Base-by-base conservation (phyloP, 2,113 vertebrate genomes). In the human (Homo sapiens) region DNA sequence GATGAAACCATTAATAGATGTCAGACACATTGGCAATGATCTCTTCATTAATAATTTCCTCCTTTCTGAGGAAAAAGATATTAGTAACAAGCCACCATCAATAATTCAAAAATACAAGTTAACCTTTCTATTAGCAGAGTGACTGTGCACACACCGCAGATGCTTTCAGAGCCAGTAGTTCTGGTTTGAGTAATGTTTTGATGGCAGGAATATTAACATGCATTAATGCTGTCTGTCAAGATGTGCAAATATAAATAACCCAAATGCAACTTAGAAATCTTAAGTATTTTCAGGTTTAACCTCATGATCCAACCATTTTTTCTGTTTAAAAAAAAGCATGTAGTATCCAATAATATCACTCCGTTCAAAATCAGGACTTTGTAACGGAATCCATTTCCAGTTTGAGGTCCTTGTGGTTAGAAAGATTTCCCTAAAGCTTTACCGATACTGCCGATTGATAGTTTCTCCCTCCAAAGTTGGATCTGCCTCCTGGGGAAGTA, bases 1-100 rank as follows among this genome's bases (percentile, higher is more conserved):
- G 68, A 96, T 93, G 94, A 98, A 98, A 98, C 98, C 98, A 98
- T 98, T 98, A 98, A 98, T 98, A 93, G 95, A 98, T 98, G 98
- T 98, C 98, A 98, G 97, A 98, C 98, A 98, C 95, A 38, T 94
- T 98, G 98, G 96, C 98, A 97, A 97, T 98, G 98, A 98, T 98
- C 98, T 98, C 98, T 98, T 98, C 97, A 98, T 98, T 98, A 98
- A 98, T 98, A 98, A 98, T 97, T 98, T 98, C 97, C 97, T 98
- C 90, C 98, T 98, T 98, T 98, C 96, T 82, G 96, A 96, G 97
- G 94, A 94, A 97, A 94, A 96, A 95, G 97, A 97, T 97, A 89
- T 97, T 98, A 98, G 97, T 98, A 98, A 97, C 97, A 97, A 97
- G 97, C 95, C 97, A 92, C 81, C 80, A 98, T 98, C 97, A 97